phyloP scores from a whole-genome alignment of 2,888 invertebrate genomes.

The Coenonympha glycerion region DNA sequence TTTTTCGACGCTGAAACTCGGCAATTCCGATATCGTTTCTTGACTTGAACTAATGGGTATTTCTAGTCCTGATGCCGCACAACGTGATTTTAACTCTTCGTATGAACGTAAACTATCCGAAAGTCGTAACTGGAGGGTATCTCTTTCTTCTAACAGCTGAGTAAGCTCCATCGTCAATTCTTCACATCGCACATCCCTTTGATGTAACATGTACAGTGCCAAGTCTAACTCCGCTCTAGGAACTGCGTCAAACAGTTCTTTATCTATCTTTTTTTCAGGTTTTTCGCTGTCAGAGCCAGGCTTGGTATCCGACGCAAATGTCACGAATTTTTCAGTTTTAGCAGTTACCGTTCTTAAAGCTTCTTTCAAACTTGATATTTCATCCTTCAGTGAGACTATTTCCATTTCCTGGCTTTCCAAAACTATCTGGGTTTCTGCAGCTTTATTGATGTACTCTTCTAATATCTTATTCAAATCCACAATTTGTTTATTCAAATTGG shows the following conservation, averaged over 20 bases:
- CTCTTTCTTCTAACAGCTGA: conserved; percentile 88
- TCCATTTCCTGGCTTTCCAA: conserved; percentile 83
- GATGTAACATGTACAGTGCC: conserved; percentile 89
- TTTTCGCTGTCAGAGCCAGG: conserved; percentile 38
- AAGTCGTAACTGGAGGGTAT: conserved; percentile 86
- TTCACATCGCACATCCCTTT: conserved; percentile 89
- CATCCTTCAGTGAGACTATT: conserved; percentile 82
- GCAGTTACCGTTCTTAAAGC: conserved; percentile 46
- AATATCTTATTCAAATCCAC: conserved; percentile 70
- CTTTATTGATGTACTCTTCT: conserved; percentile 73
- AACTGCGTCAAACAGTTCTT: conserved; percentile 55
- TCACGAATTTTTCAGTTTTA: conserved; percentile 66
- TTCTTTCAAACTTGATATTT: conserved; percentile 64
- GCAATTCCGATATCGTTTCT: conserved; percentile 47
- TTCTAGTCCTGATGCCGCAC: conserved; percentile 44
- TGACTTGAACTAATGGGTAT: conserved; percentile 43
- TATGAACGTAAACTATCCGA: conserved; percentile 86
- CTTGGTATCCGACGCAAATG: conserved; percentile 67
- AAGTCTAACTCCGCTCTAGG: conserved; percentile 83
- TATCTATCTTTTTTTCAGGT: conserved; percentile 37
- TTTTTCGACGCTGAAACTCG: conserved; percentile 47
- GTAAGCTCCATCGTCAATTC: conserved; percentile 90
- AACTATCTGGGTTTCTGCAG: conserved; percentile 76
- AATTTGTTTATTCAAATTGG: conserved; percentile 67
- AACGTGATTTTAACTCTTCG: conserved; percentile 70